These are phyloP conservation scores for Denticeps clupeoides DNA, from an alignment of 2,797 vertebrate species.

Conservation along the genomic window DNA sequence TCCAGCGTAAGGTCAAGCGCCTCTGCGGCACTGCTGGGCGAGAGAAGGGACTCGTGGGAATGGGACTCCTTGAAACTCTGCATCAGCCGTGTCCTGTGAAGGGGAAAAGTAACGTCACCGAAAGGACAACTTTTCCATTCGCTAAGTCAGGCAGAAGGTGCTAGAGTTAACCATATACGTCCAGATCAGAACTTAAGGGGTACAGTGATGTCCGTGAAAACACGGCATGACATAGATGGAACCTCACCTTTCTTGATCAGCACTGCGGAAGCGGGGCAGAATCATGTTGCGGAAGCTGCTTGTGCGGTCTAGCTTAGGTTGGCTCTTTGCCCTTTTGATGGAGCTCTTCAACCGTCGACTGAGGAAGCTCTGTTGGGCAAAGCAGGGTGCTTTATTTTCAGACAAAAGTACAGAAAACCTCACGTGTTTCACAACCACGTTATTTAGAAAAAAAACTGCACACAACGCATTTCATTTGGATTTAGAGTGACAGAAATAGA, in stretches of 20 bases:
- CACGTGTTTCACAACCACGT: no score
- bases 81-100: constrained; percentile 80
- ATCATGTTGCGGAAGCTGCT: constrained; percentile 94
- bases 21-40: constrained; percentile 86
- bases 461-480: no score
- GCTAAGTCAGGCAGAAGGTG: no score
- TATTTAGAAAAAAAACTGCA: no score
- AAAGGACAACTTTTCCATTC: no score
- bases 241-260: constrained; percentile 81
- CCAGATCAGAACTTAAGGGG: background rate
- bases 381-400: constrained; percentile 6
- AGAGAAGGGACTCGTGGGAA: constrained; percentile 88
- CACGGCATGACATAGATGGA: no score
- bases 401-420: background rate
- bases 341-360: constrained; percentile 88
- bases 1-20: constrained; percentile 88
- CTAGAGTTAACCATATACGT: background rate
- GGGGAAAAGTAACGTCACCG: background rate
- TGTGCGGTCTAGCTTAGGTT: constrained; percentile 90
- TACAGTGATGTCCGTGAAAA: background rate
- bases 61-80: constrained; percentile 95
- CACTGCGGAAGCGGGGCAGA: constrained; percentile 84
- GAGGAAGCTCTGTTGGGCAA: constrained; percentile 72
- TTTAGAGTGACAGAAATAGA: background rate
- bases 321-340: constrained; percentile 91